Base-by-base conservation (phyloP, 1,140 invertebrate genomes). In the Zeugodacus cucurbitae region DNA sequence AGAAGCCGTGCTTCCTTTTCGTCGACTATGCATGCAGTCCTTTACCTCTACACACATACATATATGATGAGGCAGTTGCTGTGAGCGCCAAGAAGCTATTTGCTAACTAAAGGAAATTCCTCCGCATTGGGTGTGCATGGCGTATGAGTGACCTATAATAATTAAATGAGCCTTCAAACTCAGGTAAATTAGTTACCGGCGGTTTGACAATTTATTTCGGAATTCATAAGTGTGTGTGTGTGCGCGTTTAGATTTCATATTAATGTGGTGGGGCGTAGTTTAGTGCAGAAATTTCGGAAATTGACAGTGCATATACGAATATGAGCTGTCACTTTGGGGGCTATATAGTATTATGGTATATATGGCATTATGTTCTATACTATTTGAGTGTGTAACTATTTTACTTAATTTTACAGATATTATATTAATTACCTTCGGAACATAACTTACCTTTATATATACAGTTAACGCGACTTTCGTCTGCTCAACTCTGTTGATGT, bases 61-160 rank as follows among this genome's bases (percentile, higher is more conserved):
- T 82, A 22, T 41, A 20, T 14, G 6, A 8, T 14, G 37, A 7
- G 10, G 37, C 7, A n/a, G 22, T 37, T 78, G 3, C 22, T 44
- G 22, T 29, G 3, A 32, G 74, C 0, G 44, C 4, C 3, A n/a
- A 41, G 41, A 82, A 82, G 41, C 34, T 48, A 37, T 82, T 82
- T 54, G 74, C 17, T 29, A 48, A n/a, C 22, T 82, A 26, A 26
- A 48, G 14, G 20, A 41, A 48, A 82, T 82, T 54, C 37, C n/a
- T 17, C 26, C 2, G 8, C 26, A 82, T n/a, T 48, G 22, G 74
- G 74, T 82, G 74, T 48, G n/a, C 74, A 82, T 82, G 74, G 74
- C 74, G 74, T 82, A 82, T 82, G 74, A 82, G 74, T 82, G 74
- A 82, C 74, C 74, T 48, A 22, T 26, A 48, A 54, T 82, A 82